Evolutionary conservation across 2,888 invertebrate genomes (phyloP).

Genomic region (Dynastes grantii): DNA sequence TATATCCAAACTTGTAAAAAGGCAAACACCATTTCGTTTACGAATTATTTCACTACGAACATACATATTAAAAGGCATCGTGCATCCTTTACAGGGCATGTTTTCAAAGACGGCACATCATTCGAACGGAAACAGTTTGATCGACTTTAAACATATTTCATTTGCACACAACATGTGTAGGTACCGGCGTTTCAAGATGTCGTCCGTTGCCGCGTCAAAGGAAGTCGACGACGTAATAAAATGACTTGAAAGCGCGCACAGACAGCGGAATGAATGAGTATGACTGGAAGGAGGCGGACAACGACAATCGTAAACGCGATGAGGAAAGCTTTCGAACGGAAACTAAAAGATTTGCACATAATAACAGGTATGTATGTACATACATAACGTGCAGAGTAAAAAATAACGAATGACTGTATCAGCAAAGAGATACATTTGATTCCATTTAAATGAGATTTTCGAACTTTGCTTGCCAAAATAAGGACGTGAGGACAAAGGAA

Average conservation of each 20-base stretch:
- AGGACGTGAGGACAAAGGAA: too few species aligned
- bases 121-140: slow-evolving; percentile 13
- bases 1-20: too few species aligned
- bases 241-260: slow-evolving; percentile 7
- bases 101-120: slow-evolving; percentile 1
- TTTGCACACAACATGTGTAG: slow-evolving; percentile 2
- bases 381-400: too few species aligned
- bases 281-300: neutral
- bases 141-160: neutral
- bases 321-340: neutral
- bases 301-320: neutral
- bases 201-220: neutral
- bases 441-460: too few species aligned
- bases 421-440: too few species aligned
- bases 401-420: too few species aligned
- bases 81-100: neutral
- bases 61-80: neutral
- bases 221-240: slow-evolving; percentile 13
- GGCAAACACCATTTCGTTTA: too few species aligned
- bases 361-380: too few species aligned
- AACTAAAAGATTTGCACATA: too few species aligned
- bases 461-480: too few species aligned
- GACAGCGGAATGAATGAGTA: neutral
- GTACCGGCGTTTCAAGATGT: neutral
- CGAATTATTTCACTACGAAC: too few species aligned